Evolutionary conservation across 2,797 vertebrate genomes (phyloP).

Genomic region (Distichodus sexfasciatus): DNA sequence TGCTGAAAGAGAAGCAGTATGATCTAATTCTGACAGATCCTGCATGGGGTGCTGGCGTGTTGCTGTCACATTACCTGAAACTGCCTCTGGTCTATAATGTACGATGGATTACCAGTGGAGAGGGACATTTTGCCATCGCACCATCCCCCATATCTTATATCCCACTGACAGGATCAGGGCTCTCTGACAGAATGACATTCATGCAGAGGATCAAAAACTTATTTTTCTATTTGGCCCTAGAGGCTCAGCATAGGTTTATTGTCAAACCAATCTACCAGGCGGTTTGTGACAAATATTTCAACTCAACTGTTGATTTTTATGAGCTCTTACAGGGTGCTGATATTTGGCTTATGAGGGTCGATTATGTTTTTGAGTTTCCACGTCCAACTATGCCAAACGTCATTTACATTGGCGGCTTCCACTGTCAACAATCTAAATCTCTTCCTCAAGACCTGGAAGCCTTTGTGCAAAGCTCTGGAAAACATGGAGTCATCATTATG

Average conservation of each 20-base stretch:
- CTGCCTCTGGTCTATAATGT: constrained; percentile 53
- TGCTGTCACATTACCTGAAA: constrained; percentile 63
- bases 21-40: constrained; percentile 65
- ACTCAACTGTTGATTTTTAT: constrained; percentile 9
- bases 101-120: constrained; percentile 13
- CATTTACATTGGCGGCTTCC: constrained; percentile 53
- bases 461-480: constrained; percentile 42
- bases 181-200: not conserved
- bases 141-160: constrained; percentile 12
- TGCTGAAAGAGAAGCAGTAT: not conserved
- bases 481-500: constrained; percentile 55
- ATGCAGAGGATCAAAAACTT: not conserved
- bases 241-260: not conserved
- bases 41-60: constrained; percentile 53
- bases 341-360: constrained; percentile 55
- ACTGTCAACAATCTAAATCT: constrained; percentile 43
- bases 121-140: constrained; percentile 25
- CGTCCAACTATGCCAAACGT: constrained; percentile 55
- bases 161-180: not conserved
- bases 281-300: constrained; percentile 35
- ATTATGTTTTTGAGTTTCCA: constrained; percentile 57
- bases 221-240: not conserved
- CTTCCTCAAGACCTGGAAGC: constrained; percentile 43
- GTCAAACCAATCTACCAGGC: constrained; percentile 32
- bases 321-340: constrained; percentile 39